Percentiles rank a stretch among this genome's conserved stretches.
These are phyloP conservation scores for Ormyrus labotus DNA, from an alignment of 2,888 invertebrate species.

Conservation along the genomic window DNA sequence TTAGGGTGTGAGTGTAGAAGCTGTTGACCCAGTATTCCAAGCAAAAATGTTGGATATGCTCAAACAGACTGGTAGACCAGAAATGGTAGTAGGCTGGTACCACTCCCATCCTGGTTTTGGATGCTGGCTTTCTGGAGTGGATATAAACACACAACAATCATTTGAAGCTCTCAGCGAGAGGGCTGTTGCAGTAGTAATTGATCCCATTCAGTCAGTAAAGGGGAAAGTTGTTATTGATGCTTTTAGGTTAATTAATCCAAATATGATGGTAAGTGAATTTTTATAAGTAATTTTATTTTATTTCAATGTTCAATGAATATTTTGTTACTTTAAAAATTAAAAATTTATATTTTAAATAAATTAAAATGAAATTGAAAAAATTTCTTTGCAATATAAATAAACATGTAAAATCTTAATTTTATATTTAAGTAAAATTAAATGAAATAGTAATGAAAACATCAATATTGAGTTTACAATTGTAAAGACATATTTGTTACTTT, in stretches of 20 bases:
- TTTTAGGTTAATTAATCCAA: constrained; percentile 98
- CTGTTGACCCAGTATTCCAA: constrained; percentile 99
- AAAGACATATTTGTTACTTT: too few relatives aligned
- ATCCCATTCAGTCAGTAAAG: constrained; percentile 99
- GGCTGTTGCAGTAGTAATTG: constrained; percentile 99
- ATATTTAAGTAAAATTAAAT: constrained; percentile 19
- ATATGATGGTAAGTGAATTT: constrained; percentile 91
- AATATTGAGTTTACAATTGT: too few relatives aligned
- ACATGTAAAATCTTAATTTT: not conserved
- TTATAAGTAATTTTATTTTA: not conserved
- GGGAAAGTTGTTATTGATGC: constrained; percentile 99
- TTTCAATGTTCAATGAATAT: too few relatives aligned
- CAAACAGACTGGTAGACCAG: constrained; percentile 98
- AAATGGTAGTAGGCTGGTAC: constrained; percentile 99
- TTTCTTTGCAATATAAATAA: too few relatives aligned
- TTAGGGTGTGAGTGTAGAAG: constrained; percentile 97
- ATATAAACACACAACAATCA: constrained; percentile 99
- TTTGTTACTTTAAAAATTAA: too few relatives aligned
- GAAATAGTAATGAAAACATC: not conserved
- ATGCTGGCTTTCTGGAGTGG: constrained; percentile 99
- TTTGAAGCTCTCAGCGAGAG: constrained; percentile 98
- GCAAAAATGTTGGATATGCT: constrained; percentile 99
- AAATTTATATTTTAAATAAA: not conserved
- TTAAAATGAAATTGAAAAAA: too few relatives aligned
- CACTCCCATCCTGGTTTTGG: constrained; percentile 99